Evolutionary conservation across 2,888 invertebrate species (phyloP), one percentile per base, ranked within the genome.

Genomic region (Odontocerum albicorne): DNA sequence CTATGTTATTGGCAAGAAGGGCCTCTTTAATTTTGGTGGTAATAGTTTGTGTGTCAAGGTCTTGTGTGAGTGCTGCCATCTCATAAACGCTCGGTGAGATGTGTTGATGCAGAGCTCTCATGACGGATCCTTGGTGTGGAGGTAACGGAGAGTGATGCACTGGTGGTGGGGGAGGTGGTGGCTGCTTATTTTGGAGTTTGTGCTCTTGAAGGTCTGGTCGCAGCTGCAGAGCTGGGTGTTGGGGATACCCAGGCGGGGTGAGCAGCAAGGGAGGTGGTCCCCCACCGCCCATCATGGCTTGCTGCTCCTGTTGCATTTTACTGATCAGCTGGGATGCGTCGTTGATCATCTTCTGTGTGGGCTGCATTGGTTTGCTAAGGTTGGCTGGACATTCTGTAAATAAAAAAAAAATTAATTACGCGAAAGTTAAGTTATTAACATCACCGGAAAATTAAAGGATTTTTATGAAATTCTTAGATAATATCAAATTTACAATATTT

Each of bases 21-120:
- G 96, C 95, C 72, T 97, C 97, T 70, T 97, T 98, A 69, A 97
- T 96, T 72, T 94, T 93, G 6, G 95, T 95, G 2, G 97, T 97
- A 65, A 97, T 94, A 15, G 90, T 87, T 69, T 96, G 94, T 1
- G 98, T 98, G 73, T 98, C 97, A 61, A 98, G 82, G 71, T 96
- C 96, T 66, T 94, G 94, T 7, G 96, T 96, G 36, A 96, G 81
- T 3, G 96, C 96, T 1, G 96, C 96, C 90, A 96, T 94, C 73
- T 97, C 96, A 72, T 96, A 95, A 12, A 96, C 96, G 65, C 94
- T 95, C n/a, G 94, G 93, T 32, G 93, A 91, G 74, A 91, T 88
- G 67, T 92, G 90, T 62, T 90, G 89, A 67, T 90, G 89, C 63
- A 92, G 81, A 57, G 79, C 83, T 27, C 92, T 81, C 78, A 91